phyloP scores from a whole-genome alignment of 2,888 invertebrate genomes.

The Aproaerema taeniolella region DNA sequence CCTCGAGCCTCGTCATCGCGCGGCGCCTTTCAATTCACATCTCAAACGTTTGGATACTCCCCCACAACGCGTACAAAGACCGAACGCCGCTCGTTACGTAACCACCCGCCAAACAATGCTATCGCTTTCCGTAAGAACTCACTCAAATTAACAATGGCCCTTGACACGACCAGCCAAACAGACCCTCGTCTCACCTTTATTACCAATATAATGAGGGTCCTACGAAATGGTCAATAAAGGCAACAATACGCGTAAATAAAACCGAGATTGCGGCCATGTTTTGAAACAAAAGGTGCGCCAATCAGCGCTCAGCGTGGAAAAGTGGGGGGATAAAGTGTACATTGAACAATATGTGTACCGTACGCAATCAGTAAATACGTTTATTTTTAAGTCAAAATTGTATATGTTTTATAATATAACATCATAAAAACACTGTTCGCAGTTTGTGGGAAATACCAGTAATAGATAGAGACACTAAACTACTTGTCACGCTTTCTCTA shows the following conservation, averaged over 20 bases:
- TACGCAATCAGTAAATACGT: too few relatives aligned
- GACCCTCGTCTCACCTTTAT: too few relatives aligned
- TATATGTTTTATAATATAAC: too few relatives aligned
- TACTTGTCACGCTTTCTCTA: too few relatives aligned
- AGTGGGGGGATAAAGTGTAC: too few relatives aligned
- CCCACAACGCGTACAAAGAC: slow-evolving; percentile 43
- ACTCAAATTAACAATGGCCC: slow-evolving; percentile 66
- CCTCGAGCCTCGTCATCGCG: too few relatives aligned
- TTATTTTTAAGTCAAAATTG: too few relatives aligned
- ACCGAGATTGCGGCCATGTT: slow-evolving; percentile 29
- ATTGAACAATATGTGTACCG: too few relatives aligned
- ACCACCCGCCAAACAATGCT: slow-evolving; percentile 69
- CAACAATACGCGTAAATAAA: slow-evolving; percentile 30
- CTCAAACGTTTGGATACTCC: slow-evolving; percentile 66
- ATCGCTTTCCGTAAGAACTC: slow-evolving; percentile 70
- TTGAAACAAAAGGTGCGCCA: slow-evolving; percentile 32
- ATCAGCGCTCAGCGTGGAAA: slow-evolving; percentile 21
- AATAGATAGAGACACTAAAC: too few relatives aligned
- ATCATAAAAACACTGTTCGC: too few relatives aligned
- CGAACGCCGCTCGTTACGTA: slow-evolving; percentile 70
- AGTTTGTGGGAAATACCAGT: too few relatives aligned
- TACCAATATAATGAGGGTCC: too few relatives aligned
- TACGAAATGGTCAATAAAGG: slow-evolving; percentile 5
- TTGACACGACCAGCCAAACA: slow-evolving; percentile 34
- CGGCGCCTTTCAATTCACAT: slow-evolving; percentile 65